Conservation (phyloP, 2,797 vertebrate species). For the Enteromius afrohamiltoni region DNA sequence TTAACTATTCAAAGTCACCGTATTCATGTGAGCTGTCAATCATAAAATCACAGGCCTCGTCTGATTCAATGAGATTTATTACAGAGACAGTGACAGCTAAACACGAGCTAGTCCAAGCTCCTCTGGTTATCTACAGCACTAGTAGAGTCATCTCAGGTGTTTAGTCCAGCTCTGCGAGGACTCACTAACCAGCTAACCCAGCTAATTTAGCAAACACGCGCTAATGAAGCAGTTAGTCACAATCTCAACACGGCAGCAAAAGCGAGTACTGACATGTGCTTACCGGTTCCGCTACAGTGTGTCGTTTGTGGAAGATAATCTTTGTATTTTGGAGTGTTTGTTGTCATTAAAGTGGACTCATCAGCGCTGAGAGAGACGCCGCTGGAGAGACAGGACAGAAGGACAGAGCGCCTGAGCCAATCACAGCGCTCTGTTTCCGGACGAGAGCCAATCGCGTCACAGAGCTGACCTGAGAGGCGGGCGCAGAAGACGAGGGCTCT, state of each 20-base stretch:
- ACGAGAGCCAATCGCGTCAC: constrained; percentile 23
- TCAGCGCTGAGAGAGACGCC: constrained; percentile 46
- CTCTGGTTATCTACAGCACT: neutral
- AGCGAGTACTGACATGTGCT: constrained; percentile 28
- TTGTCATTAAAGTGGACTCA: constrained; percentile 55
- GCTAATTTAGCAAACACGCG: neutral
- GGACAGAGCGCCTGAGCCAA: constrained; percentile 23
- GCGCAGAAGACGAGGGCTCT: neutral
- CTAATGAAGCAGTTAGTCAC: neutral
- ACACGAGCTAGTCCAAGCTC: neutral
- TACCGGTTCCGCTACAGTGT: constrained; percentile 57
- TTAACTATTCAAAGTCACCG: neutral
- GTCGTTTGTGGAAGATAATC: constrained; percentile 23
- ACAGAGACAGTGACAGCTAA: neutral
- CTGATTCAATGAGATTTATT: neutral
- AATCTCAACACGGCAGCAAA: neutral
- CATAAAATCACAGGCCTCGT: neutral
- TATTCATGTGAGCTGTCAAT: neutral
- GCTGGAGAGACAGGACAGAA: constrained; percentile 11
- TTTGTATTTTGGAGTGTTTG: constrained; percentile 33
- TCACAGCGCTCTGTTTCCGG: constrained; percentile 5
- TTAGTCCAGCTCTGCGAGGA: neutral
- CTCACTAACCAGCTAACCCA: neutral
- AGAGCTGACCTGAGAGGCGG: neutral
- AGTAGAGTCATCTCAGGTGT: neutral